Conservation (phyloP, 2,888 invertebrate species). For the Ischnura elegans region DNA sequence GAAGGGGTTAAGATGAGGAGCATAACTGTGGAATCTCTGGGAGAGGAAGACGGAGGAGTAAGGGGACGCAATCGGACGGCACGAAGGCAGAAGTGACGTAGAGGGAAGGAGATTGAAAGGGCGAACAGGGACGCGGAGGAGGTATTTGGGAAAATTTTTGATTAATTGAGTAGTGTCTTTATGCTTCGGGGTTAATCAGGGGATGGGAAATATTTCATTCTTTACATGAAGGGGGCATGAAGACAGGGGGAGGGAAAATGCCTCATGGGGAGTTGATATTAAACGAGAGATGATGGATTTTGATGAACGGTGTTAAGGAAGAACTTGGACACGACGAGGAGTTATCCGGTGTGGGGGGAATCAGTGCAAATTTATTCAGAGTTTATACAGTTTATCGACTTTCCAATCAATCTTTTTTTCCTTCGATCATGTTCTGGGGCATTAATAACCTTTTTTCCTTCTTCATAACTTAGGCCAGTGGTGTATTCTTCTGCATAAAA, state of each 20-base stretch:
- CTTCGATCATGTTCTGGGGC: background rate
- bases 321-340: background rate
- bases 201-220: slow-evolving; percentile 23
- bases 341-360: background rate
- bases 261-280: slow-evolving; percentile 14
- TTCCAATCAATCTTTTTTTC: background rate
- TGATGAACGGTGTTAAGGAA: slow-evolving; percentile 24
- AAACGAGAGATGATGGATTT: slow-evolving; percentile 24
- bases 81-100: background rate
- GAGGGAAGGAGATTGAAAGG: background rate
- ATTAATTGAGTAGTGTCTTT: slow-evolving; percentile 38
- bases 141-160: background rate
- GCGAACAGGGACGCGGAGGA: background rate
- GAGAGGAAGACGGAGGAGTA: background rate
- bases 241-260: background rate
- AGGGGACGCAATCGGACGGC: background rate
- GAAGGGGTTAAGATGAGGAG: background rate
- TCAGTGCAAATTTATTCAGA: slow-evolving; percentile 28
- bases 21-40: background rate
- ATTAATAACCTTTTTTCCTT: no score
- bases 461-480: no score
- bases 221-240: background rate
- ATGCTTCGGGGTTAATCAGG: slow-evolving; percentile 18
- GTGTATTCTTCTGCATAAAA: no score
- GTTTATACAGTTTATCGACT: slow-evolving; percentile 8